Percentiles rank a stretch among this genome's conserved stretches.
phyloP scores from a whole-genome alignment of 2,888 invertebrate genomes.

The Disparrhopalites patrizii region DNA sequence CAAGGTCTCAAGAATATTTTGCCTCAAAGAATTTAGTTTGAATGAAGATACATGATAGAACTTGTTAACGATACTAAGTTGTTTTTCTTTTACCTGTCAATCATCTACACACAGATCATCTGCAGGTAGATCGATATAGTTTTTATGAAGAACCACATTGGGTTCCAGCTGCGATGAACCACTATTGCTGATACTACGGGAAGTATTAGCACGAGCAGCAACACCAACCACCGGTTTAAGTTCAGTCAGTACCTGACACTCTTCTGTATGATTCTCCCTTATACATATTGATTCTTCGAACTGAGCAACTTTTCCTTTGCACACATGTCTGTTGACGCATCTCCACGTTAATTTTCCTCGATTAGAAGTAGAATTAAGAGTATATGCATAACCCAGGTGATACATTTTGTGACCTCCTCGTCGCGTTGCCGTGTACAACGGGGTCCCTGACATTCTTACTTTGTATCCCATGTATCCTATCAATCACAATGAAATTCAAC shows the following conservation, averaged over 20 bases:
- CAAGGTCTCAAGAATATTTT: too few species aligned
- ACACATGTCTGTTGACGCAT: constrained; percentile 7
- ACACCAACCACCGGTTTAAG: too few species aligned
- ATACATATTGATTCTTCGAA: background rate
- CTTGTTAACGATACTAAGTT: too few species aligned
- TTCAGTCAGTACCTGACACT: background rate
- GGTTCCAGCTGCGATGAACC: too few species aligned
- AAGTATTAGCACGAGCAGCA: too few species aligned
- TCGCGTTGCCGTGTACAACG: constrained; percentile 10
- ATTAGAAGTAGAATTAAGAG: constrained; percentile 10
- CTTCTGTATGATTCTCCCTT: background rate
- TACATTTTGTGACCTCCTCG: constrained; percentile 7
- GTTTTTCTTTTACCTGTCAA: too few species aligned
- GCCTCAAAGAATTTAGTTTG: too few species aligned
- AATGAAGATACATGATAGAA: too few species aligned
- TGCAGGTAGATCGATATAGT: too few species aligned
- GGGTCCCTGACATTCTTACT: background rate
- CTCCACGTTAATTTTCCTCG: constrained; percentile 2
- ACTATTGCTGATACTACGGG: too few species aligned
- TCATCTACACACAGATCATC: too few species aligned
- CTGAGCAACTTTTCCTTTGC: constrained; percentile 2
- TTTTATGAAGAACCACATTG: too few species aligned
- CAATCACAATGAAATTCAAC: constrained; percentile 2
- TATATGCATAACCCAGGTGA: constrained; percentile 7
- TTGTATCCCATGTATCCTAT: background rate